Conservation (phyloP, 2,797 vertebrate species). For the Malacoctenus gilli region DNA sequence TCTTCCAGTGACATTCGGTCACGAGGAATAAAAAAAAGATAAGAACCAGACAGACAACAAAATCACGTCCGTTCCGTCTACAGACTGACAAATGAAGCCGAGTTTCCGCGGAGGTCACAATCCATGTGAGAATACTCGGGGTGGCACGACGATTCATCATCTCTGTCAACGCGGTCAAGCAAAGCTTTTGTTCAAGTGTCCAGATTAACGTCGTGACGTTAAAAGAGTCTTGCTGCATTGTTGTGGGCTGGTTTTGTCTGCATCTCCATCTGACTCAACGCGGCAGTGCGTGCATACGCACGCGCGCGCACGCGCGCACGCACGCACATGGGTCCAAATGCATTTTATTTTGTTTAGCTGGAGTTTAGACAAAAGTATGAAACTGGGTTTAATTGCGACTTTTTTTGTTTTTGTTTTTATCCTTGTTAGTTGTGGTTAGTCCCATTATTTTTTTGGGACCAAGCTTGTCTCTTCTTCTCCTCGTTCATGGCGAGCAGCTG, state of each 20-base stretch:
- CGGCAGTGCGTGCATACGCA: too few species aligned
- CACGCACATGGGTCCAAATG: too few species aligned
- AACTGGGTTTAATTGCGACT: too few species aligned
- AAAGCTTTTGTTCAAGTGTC: neutral
- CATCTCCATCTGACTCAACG: too few species aligned
- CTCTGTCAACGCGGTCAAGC: conserved; percentile 20
- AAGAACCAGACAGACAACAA: neutral
- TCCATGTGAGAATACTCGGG: conserved; percentile 14
- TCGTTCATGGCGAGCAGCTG: neutral
- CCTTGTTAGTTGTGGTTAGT: too few species aligned
- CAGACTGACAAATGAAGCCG: neutral
- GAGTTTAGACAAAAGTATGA: too few species aligned
- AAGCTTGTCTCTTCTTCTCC: neutral
- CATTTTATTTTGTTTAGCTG: too few species aligned
- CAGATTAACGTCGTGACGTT: neutral
- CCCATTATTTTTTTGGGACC: neutral
- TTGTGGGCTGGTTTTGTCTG: too few species aligned
- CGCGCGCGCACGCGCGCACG: too few species aligned
- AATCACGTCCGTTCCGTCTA: neutral
- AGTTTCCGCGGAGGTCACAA: conserved; percentile 29
- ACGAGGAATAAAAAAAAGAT: neutral
- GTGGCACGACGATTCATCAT: conserved; percentile 12
- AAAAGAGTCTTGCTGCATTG: conserved; percentile 6
- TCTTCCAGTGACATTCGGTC: too few species aligned
- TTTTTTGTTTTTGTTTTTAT: too few species aligned